Conservation (phyloP, 2,888 invertebrate genomes). For the Metalampra italica region DNA sequence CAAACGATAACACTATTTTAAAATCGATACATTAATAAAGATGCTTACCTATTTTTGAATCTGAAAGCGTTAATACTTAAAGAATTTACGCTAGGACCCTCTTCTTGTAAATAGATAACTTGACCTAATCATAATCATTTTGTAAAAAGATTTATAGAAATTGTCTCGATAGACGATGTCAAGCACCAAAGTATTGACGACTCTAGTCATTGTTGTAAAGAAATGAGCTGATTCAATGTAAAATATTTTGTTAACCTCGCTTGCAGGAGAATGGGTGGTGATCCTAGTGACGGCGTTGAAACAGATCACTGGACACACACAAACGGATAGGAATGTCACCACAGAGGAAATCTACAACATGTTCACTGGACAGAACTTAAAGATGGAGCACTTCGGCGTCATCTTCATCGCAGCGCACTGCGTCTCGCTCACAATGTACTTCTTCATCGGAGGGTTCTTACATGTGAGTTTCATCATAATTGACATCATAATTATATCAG, state of each 20-base stretch:
- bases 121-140: too few species aligned
- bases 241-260: neutral
- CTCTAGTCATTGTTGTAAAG: too few species aligned
- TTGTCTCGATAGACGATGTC: too few species aligned
- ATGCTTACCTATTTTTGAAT: too few species aligned
- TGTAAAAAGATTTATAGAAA: too few species aligned
- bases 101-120: too few species aligned
- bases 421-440: constrained; percentile 80
- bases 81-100: too few species aligned
- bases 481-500: constrained; percentile 3
- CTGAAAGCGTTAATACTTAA: too few species aligned
- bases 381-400: constrained; percentile 67
- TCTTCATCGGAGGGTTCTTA: constrained; percentile 81
- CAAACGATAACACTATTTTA: too few species aligned
- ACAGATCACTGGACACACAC: constrained; percentile 69
- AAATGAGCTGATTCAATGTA: too few species aligned
- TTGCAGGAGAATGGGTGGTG: constrained; percentile 82
- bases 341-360: constrained; percentile 54
- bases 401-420: constrained; percentile 70
- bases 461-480: constrained; percentile 71
- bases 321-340: constrained; percentile 48
- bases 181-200: too few species aligned
- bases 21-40: too few species aligned
- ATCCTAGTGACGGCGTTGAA: constrained; percentile 80
- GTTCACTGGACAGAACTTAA: constrained; percentile 69